Evolutionary conservation across 2,113 vertebrate species (phyloP), one percentile per base, ranked within the genome.

Genomic region (Tretioscincus oriximinensis): DNA sequence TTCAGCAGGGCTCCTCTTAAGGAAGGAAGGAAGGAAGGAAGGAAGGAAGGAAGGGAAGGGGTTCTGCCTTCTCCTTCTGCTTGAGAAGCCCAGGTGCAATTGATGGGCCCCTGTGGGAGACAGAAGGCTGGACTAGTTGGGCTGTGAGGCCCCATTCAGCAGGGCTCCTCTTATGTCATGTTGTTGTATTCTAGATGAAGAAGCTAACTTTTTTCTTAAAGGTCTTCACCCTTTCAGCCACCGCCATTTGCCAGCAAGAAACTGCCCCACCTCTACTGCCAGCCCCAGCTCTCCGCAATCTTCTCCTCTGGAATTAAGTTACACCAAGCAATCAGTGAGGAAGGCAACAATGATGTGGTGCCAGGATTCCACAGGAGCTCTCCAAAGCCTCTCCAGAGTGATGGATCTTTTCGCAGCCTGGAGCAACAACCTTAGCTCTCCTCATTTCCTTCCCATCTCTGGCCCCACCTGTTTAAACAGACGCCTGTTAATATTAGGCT

Each of bases 241-340:
- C 78, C 73, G 73, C 78, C 54, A 67, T 28, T 77, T 20, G 80
- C 75, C 73, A 31, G 71, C 76, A 83, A 78, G 76, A 0, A 9
- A 49, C n/a, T 77, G 73, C 5, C 68, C 71, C 35, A 73, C 0
- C 0, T 61, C 75, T 77, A 45, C 1, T 21, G 61, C 58, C 73
- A 31, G 70, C 22, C 58, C 28, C 80, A 49, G 31, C 28, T 28
- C 22, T 16, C 31, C 28, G 31, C n/a, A 28, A 51, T 11, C 58
- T 12, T n/a, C 63, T 60, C 60, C 73, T 51, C 67, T 21, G n/a
- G 22, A 35, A 16, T 0, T 63, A 18, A 75, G 35, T 72, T 60
- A 26, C 26, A 12, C 24, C 49, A 21, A 16, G 78, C 28, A 31
- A 28, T n/a, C 51, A 8, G 20, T 18, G 49, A 8, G 22, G 77